Evolutionary conservation across 2,113 vertebrate species (phyloP).

Genomic region (Melanocharis versteri): DNA sequence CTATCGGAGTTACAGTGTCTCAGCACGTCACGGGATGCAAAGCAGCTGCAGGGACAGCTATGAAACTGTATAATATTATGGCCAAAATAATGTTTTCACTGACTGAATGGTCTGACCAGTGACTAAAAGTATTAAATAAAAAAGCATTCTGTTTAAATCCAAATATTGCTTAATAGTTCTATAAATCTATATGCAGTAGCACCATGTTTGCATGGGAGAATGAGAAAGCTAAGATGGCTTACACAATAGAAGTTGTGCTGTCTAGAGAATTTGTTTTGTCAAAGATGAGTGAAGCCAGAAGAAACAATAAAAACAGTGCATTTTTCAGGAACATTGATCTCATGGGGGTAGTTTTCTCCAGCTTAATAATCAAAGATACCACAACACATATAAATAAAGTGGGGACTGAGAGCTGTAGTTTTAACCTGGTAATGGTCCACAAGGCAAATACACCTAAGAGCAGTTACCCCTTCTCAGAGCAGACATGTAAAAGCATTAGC

Average conservation of each 20-base stretch:
- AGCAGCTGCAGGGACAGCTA: background rate
- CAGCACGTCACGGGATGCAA: fast-evolving
- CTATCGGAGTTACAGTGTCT: background rate
- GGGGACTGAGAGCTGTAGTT: background rate
- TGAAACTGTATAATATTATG: background rate
- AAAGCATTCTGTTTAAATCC: background rate
- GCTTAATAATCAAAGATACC: background rate
- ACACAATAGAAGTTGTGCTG: background rate
- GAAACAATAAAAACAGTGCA: background rate
- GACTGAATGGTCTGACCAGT: background rate
- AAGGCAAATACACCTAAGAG: background rate
- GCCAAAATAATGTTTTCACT: background rate
- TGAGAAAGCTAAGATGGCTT: background rate
- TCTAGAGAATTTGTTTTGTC: background rate
- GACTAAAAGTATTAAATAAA: background rate
- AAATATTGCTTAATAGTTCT: background rate
- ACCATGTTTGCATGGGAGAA: background rate
- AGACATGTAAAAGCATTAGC: background rate
- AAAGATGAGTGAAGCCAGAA: background rate
- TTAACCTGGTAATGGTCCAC: background rate
- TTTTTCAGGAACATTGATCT: background rate
- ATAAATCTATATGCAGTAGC: background rate
- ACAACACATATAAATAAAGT: background rate
- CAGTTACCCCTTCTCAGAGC: background rate
- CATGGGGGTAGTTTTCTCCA: background rate